Evolutionary conservation across 2,113 vertebrate species (phyloP), one percentile per base, ranked within the genome.

Genomic region (Eudyptes chrysolophus): DNA sequence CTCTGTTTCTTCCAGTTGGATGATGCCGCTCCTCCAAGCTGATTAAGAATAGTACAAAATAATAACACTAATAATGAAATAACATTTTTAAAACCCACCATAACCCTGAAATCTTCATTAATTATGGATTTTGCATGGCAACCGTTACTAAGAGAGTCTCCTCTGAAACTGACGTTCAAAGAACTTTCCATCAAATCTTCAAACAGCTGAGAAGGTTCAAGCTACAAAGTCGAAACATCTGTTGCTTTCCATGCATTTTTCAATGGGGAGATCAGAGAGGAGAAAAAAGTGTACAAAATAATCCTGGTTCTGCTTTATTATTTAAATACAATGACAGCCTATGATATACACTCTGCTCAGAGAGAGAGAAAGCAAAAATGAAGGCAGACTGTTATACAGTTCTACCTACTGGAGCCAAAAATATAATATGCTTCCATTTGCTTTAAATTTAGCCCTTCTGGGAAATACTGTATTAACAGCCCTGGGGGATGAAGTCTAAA

Each of bases 41-140:
- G 69, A 94, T 97, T 89, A 90, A 51, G 62, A 93, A n/a, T 10
- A 84, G 60, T 34, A 77, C n/a, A 65, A 94, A 96, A 94, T 89
- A 94, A 96, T 82, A 96, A 84, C 54, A 70, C 80, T 90, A 96
- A 97, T 96, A 97, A 95, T 61, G 71, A 96, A 97, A 96, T 90
- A 96, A 92, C 79, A 34, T 87, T 96, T 95, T 94, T 95, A 85
- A 89, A 91, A 69, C 54, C 54, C 79, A 91, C 93, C 86, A 87
- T 74, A 97, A 95, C 93, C 92, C 90, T 90, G 96, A 98, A 97
- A 97, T 96, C 95, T 95, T 98, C 93, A 96, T 98, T 97, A 97
- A 94, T 98, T 97, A 98, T 97, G 97, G 93, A 98, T 98, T 97
- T 97, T 94, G 89, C 98, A 89, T 98, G 97, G 98, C 98, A 98